These are phyloP conservation scores for Aselliscus stoliczkanus DNA, from an alignment of 2,797 vertebrate genomes.

Conservation along the genomic window DNA sequence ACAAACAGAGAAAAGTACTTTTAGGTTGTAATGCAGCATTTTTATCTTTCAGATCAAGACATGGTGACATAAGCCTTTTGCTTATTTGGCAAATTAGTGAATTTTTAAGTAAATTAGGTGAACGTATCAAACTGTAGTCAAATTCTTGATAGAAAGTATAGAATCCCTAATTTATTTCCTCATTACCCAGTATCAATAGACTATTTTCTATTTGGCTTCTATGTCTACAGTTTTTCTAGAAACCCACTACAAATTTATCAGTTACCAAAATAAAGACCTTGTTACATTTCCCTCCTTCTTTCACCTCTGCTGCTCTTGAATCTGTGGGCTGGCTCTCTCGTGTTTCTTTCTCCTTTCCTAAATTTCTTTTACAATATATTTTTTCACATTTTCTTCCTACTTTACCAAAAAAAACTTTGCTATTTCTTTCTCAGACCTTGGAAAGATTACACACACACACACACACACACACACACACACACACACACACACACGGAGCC, in stretches of 20 bases:
- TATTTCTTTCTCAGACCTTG: background rate
- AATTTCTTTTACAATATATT: background rate
- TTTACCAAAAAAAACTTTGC: background rate
- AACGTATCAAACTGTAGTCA: background rate
- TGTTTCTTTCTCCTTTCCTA: background rate
- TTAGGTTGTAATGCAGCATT: background rate
- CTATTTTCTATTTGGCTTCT: background rate
- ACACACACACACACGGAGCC: no score
- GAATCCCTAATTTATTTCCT: background rate
- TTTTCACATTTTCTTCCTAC: background rate
- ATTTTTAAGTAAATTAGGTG: background rate
- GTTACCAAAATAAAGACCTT: background rate
- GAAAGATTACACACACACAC: background rate
- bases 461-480: no score
- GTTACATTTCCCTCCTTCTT: background rate
- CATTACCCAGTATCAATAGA: background rate
- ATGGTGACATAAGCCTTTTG: background rate
- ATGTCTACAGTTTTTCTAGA: background rate
- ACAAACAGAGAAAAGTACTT: background rate
- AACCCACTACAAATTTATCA: background rate
- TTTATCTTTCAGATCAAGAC: constrained; percentile 21
- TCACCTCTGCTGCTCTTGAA: background rate
- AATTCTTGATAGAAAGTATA: background rate
- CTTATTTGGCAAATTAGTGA: background rate
- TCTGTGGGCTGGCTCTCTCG: background rate